A percentile compares a stretch with the other conserved stretches of the same genome.
phyloP scores from a whole-genome alignment of 2,113 vertebrate species.

The Clarias gariepinus region DNA sequence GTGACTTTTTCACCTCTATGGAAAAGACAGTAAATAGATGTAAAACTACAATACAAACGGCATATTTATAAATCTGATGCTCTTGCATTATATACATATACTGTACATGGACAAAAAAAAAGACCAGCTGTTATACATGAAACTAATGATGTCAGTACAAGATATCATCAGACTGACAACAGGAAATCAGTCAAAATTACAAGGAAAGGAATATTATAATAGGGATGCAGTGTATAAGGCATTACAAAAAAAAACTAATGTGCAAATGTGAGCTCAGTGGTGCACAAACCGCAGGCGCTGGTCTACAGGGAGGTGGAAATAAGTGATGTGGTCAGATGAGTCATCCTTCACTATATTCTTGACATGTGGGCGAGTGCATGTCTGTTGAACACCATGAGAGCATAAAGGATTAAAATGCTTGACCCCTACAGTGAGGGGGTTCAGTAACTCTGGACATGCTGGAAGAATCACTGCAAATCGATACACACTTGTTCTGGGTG shows the following conservation, averaged over 20 bases:
- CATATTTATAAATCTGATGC: neutral
- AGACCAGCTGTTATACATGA: neutral
- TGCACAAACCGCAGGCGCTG: conserved; percentile 11
- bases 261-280: neutral
- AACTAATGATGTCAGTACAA: neutral
- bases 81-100: neutral
- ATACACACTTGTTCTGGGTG: neutral
- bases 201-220: neutral
- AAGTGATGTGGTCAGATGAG: conserved; percentile 27
- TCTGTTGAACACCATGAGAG: neutral
- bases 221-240: neutral
- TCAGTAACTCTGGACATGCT: neutral
- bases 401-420: conserved; percentile 10
- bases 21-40: neutral
- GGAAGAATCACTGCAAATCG: neutral
- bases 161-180: neutral
- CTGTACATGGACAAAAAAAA: neutral
- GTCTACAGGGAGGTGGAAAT: conserved; percentile 22
- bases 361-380: neutral
- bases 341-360: conserved; percentile 21
- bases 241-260: conserved; percentile 3
- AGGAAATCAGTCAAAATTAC: neutral
- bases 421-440: neutral
- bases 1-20: no score
- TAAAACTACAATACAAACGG: neutral